Evolutionary conservation across 64 coral and sea anemone species (phyloP), one percentile per base, ranked within the genome.

Genomic region (Montipora capricornis): DNA sequence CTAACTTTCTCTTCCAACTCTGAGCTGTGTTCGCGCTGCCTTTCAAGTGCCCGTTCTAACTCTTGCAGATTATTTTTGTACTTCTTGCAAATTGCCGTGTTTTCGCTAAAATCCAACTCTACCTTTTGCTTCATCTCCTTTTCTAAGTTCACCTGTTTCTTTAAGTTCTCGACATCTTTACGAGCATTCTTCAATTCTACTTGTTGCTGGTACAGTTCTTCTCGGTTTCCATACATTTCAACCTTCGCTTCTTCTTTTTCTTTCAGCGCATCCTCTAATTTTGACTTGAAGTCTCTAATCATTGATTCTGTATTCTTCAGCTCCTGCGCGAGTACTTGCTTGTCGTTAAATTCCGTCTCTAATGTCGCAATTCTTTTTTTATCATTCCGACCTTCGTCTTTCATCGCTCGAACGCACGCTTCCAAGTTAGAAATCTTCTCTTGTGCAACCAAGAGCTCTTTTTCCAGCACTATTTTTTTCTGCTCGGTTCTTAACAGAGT

Each of bases 291-390:
- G 15, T 97, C 89, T 11, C 88, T 91, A 7, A 89, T 68, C 20
- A 74, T 87, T 49, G 62, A 89, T 20, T 95, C 95, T 0, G 81
- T 88, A n/a, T 80, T 94, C 29, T 97, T 89, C 55, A 91, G 68
- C 10, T 97, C 93, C 8, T 89, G 83, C 7, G 80, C 22, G 1
- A 97, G 78, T 6, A 79, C 47, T 73, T 94, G 89, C 69, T 97
- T 97, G 68, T 97, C 95, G 47, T 50, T 71, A 51, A 82, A 94
- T 78, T 94, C 95, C 0, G 82, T 83, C 82, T 97, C 93, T 47
- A 97, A 58, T 5, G 96, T 91, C 0, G 96, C 96, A 49, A 97
- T 97, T 50, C n/a, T 80, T 52, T 97, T 94, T 20, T 95, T 97
- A 52, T 97, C 96, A 7, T 19, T 91, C 6, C 96, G 92, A 11